Percentiles rank a stretch among this genome's conserved stretches.
Conservation (phyloP, 2,888 invertebrate genomes). For the Heliconius charithonia region DNA sequence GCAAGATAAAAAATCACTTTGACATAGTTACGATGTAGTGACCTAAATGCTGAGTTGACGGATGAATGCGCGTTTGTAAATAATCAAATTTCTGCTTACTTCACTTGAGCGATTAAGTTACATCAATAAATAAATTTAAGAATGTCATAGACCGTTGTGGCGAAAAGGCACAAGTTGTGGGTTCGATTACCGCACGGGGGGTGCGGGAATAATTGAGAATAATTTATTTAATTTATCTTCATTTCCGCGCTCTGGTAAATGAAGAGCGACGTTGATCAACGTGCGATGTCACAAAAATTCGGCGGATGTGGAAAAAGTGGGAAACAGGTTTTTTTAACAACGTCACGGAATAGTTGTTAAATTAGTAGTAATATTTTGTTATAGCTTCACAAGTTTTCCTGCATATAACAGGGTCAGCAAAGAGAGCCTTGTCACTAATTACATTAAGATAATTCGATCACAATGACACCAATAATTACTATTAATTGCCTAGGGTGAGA, state of each 20-base stretch:
- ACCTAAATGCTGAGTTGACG: slow-evolving; percentile 14
- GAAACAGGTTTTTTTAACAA: too few relatives aligned
- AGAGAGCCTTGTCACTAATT: too few relatives aligned
- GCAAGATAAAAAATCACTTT: slow-evolving; percentile 11
- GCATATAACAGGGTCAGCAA: not conserved
- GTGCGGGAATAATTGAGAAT: too few relatives aligned
- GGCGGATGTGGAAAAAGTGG: too few relatives aligned
- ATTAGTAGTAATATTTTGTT: not conserved
- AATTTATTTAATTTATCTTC: not conserved
- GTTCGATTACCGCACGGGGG: not conserved
- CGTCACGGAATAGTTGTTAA: too few relatives aligned
- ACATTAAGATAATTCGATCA: too few relatives aligned
- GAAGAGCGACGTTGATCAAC: not conserved
- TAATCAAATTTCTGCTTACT: slow-evolving; percentile 11
- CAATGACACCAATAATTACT: too few relatives aligned
- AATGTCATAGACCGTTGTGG: not conserved
- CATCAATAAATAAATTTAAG: not conserved
- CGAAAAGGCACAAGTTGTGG: not conserved
- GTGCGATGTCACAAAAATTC: too few relatives aligned
- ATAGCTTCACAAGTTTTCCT: not conserved
- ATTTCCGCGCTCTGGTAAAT: not conserved
- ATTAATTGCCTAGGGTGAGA: too few relatives aligned
- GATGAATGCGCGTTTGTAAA: slow-evolving; percentile 25
- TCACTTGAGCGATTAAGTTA: slow-evolving; percentile 7
- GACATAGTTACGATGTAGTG: not conserved